Base-by-base conservation (phyloP, 2,797 vertebrate species). In the Coregonus suidteri region DNA sequence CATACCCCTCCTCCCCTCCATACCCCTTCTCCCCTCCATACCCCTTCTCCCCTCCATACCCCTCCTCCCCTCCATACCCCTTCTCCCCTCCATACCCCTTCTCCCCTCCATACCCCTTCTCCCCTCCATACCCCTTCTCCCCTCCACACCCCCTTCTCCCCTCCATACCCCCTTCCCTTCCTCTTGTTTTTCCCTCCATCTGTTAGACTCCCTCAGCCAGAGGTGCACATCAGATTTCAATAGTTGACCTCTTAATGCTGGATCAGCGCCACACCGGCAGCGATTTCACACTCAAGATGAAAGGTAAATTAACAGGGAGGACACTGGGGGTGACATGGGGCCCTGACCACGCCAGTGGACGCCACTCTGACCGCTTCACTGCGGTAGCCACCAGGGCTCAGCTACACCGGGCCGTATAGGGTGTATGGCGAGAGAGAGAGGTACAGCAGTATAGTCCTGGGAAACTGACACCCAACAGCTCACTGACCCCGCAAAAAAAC, bases 261-360 rank as follows among this genome's bases (percentile, higher is more conserved):
- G 94, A 94, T 95, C 94, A 95, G 90, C 67, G 74, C 90, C 87
- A 87, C 93, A 94, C 93, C 91, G 91, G 90, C 93, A 92, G 82
- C 92, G 88, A 95, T 95, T 95, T 95, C 94, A 95, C 93, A 94
- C 94, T 91, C 89, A 91, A 94, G 93, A 95, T 95, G 94, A 95
- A 95, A 94, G 94, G 94, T 94, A 95, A 94, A 94, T 94, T 93
- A 94, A 93, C 90, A 93, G 87, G 91, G 91, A 91, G 91, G 93
- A 91, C 84, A 81, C 85, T 83, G 87, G 89, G 88, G 90, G 90
- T 91, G 92, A 93, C 90, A 90, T 82, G 91, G 77, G 92, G 91
- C 88, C 88, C 90, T 89, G 91, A 91, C 92, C 92, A 87, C 85
- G 56, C 77, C 77, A 79, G 90, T 83, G 82, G 87, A 74, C 62